Conservation (phyloP, 1,140 invertebrate genomes). For the Chelonus insularis region DNA sequence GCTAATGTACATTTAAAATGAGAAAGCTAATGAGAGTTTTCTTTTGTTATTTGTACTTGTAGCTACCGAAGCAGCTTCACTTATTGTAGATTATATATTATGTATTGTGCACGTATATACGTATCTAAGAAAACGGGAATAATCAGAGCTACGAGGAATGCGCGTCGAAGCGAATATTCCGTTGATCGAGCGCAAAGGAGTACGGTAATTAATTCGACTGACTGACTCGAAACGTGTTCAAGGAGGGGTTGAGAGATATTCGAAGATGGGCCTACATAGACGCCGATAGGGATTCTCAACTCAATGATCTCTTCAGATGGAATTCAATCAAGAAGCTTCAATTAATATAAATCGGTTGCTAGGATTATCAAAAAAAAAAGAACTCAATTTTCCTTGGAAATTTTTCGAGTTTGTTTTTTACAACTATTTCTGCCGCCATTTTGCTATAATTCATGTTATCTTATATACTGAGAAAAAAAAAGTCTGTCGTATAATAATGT, state of each 20-base stretch:
- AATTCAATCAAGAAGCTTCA: not conserved
- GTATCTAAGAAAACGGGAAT: conserved; percentile 1
- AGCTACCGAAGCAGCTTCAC: too few relatives aligned
- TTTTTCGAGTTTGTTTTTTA: too few relatives aligned
- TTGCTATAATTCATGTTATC: too few relatives aligned
- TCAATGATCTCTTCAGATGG: conserved; percentile 8
- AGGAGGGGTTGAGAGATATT: conserved; percentile 8
- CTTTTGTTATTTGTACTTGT: too few relatives aligned
- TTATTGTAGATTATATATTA: conserved; percentile 1
- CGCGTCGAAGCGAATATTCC: conserved; percentile 31
- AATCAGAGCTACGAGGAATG: conserved; percentile 11
- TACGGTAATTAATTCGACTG: conserved; percentile 34
- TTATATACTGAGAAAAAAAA: too few relatives aligned
- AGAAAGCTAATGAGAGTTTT: not conserved
- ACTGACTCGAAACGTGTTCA: conserved; percentile 25
- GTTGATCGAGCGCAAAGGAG: conserved; percentile 26
- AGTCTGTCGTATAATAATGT: too few relatives aligned
- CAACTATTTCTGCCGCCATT: too few relatives aligned
- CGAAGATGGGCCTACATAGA: not conserved
- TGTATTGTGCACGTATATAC: not conserved
- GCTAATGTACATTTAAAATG: not conserved
- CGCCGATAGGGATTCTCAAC: conserved; percentile 13
- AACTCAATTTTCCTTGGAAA: too few relatives aligned
- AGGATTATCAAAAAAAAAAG: too few relatives aligned
- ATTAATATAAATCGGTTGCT: conserved; percentile 2